Evolutionary conservation across 2,113 vertebrate genomes (phyloP), one percentile per base, ranked within the genome.

Genomic region (Phodopus roborovskii): DNA sequence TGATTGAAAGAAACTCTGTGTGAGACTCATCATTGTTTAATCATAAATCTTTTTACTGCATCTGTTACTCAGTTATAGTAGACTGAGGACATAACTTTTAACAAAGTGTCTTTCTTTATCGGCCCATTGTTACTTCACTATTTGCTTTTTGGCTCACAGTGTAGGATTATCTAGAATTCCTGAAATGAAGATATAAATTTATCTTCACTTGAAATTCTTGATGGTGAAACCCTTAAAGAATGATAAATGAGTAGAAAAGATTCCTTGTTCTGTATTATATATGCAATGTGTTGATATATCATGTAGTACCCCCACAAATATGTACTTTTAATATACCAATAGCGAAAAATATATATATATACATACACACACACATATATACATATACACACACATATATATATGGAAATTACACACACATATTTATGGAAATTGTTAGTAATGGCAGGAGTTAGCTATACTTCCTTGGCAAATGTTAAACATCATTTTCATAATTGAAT

Each of bases 81-180:
- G 45, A 85, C 53, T 83, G 5, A 62, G 33, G 66, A 82, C 16
- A 68, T 28, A 45, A 6, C 13, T 90, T 82, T 12, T 84, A 30
- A 91, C 94, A 75, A 90, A 85, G 93, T 93, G 24, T 84, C 39
- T 19, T 3, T 45, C 22, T 24, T 86, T 24, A 87, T 70, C 88
- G 88, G 92, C 77, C n/a, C 20, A 91, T 73, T 19, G n/a, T 58
- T 12, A 81, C 50, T n/a, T 84, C 88, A 53, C 10, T 87, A 71
- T 4, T 86, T 81, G 73, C 60, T 78, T 85, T 71, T 66, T 48
- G 71, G 62, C 16, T 84, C 56, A 87, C 79, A 90, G 70, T 68
- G 7, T 17, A 91, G 68, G 73, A 85, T 48, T 88, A 85, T 58
- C 6, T 94, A 88, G 88, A 96, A 71, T 60, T 85, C 75, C 16